Base-by-base conservation (phyloP, 2,888 invertebrate species). In the Actias luna region DNA sequence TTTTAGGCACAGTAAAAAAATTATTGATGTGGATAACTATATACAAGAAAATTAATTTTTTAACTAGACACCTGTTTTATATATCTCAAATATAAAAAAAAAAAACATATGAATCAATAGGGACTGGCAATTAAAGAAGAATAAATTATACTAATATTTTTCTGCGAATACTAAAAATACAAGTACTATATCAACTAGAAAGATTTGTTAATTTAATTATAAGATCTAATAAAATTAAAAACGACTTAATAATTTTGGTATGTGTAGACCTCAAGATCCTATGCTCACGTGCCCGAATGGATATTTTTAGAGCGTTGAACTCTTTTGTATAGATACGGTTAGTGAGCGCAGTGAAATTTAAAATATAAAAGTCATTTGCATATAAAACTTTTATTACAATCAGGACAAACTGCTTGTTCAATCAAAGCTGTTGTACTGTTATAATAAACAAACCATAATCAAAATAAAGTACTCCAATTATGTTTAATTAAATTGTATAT, bases 241-340 rank as follows among this genome's bases (percentile, higher is more conserved):
- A 18, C 7, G 16, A 55, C 29, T 39, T 14, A 4, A 12, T 14
- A 18, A 10, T 5, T 61, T n/a, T 62, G 57, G 22, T 58, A n/a
- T n/a, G n/a, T 62, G 31, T 42, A 42, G 58, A 39, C 22, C 58
- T 46, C 57, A 42, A 22, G 61, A 31, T 31, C 57, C 31, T 31
- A 31, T 22, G 31, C 42, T 12, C 58, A 18, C 18, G 42, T 39
- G 25, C 18, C 16, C n/a, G 42, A 25, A 57, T 62, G 5, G 29
- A 25, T 61, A 65, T 71, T 66, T 64, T 36, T 65, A 75, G 80
- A 75, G 82, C 88, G 87, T 88, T 88, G 88, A 88, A 87, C 84
- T 88, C 88, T 88, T 88, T 87, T 85, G 75, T 84, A 82, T 69
- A 72, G 68, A 67, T 68, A 69, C 67, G 64, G 71, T 68, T 55